Evolutionary conservation across 2,888 invertebrate genomes (phyloP), one percentile per base, ranked within the genome.

Genomic region (Spatulosminthurus flaviceps): DNA sequence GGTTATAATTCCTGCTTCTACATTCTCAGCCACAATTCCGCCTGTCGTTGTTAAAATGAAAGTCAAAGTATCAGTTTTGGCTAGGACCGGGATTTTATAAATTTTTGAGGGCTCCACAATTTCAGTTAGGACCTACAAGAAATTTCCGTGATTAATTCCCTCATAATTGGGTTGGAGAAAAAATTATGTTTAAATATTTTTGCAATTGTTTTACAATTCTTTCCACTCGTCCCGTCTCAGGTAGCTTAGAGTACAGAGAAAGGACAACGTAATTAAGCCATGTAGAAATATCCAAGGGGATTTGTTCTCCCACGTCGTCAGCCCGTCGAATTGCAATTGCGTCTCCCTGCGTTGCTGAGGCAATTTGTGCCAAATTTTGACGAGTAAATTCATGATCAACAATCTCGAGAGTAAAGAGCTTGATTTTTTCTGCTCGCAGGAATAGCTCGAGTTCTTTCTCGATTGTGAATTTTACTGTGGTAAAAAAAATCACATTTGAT

Each of bases 331-430:
- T 60, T 5, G 73, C 73, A 43, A 43, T 26, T 42, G 24, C 16
- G 4, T 51, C 21, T 7, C 73, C 73, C 0, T 22, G 19, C 16
- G 51, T 51, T 9, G 13, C 73, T 2, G 0, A 0, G 0, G 73
- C 51, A 4, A 73, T 11, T n/a, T 51, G 9, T 9, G 9, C 29
- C 19, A 73, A 60, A 26, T 73, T 60, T 0, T 60, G 24, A 16
- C 43, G 43, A 22, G 13, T 9, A 24, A 24, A 0, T n/a, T 51
- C 51, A 19, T 19, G 9, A 13, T 41, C 73, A 1, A 60, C 21
- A 5, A 73, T 42, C 26, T 73, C 73, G 28, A 73, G 21, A 19
- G 73, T 42, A 24, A 43, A 73, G 13, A 73, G n/a, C 16, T 60
- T 64, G 19, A 75, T 70, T 5, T 70, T 70, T 22, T 70, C 22